These are phyloP conservation scores for Knipowitschia caucasica DNA, from an alignment of 2,797 vertebrate genomes.

Conservation along the genomic window DNA sequence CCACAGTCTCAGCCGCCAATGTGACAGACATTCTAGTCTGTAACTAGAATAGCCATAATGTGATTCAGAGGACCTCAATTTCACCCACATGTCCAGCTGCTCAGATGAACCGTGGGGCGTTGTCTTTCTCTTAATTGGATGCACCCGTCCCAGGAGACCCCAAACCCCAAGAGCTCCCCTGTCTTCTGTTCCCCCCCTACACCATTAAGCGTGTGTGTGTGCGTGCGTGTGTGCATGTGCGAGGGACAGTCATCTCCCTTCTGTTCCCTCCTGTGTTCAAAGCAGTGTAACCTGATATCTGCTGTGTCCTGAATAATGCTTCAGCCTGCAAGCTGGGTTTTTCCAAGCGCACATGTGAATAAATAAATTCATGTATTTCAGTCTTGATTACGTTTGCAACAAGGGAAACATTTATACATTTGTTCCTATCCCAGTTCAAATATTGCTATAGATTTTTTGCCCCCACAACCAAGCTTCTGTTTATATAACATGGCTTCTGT, in stretches of 20 bases:
- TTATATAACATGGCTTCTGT: too few relatives aligned
- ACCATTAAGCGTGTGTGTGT: conserved; percentile 15
- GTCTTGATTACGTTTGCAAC: too few relatives aligned
- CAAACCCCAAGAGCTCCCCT: conserved; percentile 21
- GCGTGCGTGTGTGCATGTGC: neutral
- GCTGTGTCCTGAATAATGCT: conserved; percentile 13
- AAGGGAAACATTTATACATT: too few relatives aligned
- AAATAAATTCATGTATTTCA: neutral
- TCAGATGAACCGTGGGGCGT: conserved; percentile 29
- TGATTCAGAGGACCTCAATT: conserved; percentile 1
- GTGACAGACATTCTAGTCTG: neutral
- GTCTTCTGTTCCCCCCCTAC: conserved; percentile 29
- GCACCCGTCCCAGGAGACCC: conserved; percentile 43
- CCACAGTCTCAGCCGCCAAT: neutral
- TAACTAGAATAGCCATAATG: neutral
- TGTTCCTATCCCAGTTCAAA: too few relatives aligned
- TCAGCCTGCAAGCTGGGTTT: conserved; percentile 5
- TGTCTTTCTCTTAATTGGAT: conserved; percentile 43
- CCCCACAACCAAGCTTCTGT: too few relatives aligned
- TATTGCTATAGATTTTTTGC: too few relatives aligned
- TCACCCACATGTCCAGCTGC: conserved; percentile 14
- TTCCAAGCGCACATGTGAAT: neutral
- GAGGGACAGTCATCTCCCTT: conserved; percentile 24
- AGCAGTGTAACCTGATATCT: conserved; percentile 41
- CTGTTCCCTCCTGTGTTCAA: conserved; percentile 21